A percentile compares a stretch with the other conserved stretches of the same genome.
These are phyloP conservation scores for Alces alces DNA, from an alignment of 2,113 vertebrate genomes.

Conservation along the genomic window DNA sequence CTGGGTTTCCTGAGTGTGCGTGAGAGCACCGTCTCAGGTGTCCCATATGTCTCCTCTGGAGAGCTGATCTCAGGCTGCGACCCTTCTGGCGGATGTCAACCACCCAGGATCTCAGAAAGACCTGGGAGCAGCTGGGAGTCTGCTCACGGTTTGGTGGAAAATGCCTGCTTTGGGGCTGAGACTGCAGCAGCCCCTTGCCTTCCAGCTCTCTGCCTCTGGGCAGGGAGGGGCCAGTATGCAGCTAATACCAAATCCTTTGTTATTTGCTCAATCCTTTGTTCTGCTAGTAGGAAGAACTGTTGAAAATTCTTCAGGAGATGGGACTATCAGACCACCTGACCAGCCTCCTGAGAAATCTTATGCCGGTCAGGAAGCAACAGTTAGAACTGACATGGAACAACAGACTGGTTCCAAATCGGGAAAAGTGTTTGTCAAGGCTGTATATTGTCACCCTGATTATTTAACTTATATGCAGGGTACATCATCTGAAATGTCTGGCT, in stretches of 20 bases:
- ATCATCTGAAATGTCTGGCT: not conserved
- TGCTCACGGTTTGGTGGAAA: not conserved
- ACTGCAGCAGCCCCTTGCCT: not conserved
- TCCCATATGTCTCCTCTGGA: not conserved
- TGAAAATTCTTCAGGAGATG: not conserved
- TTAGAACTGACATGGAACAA: no score
- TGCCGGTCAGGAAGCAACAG: not conserved
- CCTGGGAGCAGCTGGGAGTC: not conserved
- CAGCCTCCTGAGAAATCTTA: not conserved
- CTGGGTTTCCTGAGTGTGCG: not conserved
- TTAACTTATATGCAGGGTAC: not conserved
- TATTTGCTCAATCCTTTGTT: not conserved
- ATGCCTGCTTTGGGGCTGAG: not conserved
- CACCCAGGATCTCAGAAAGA: not conserved
- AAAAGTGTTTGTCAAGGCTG: no score
- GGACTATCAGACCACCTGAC: not conserved
- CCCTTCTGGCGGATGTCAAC: not conserved
- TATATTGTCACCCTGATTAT: not conserved
- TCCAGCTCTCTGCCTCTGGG: not conserved
- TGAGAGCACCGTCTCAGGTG: not conserved
- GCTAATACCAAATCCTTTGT: not conserved
- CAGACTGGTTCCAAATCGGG: no score
- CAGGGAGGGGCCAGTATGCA: not conserved
- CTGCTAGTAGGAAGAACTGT: not conserved
- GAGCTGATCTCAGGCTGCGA: not conserved